Base-by-base conservation (phyloP, 2,113 vertebrate species). In the Petrocephalus microphthalmus region DNA sequence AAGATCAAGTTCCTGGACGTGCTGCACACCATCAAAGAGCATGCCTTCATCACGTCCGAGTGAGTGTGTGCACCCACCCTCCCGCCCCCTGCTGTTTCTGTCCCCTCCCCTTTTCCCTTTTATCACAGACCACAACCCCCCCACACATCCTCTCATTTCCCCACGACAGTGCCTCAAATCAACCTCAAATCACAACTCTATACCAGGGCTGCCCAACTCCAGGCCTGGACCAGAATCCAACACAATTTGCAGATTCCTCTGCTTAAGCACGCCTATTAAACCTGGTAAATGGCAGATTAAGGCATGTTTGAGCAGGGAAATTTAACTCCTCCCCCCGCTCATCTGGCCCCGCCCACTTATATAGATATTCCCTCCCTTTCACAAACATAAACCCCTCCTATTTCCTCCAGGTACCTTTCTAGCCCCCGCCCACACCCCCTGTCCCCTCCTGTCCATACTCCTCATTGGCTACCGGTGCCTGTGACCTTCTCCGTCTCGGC, bases 1-100 rank as follows among this genome's bases (percentile, higher is more conserved):
- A 97, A 97, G 92, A 97, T 97, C 92, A 97, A 97, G 87, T 97
- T 97, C 93, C 93, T 97, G 90, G 97, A 97, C 8, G 97, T 97
- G 56, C 92, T 97, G 87, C 93, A 96, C 91, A 97, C 97, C 90
- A 97, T 97, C 91, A 97, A 97, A 93, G 97, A 97, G 20, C 96
- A 97, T 0, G 97, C 97, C 0, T 97, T 97, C 0, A 90, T 97
- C 91, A 97, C 96, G 1, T 97, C 97, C 0, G 97, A 97, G 97
- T 97, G 91, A 95, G 97, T 92, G 1, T n/a, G n/a, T 47, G 17
- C 20, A 88, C 42, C 10, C 2, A 7, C 53, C 71, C 33, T 5
- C n/a, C 17, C 11, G 10, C 25, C 60, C n/a, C 60, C n/a, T 11
- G n/a, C 60, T 29, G 60, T 29, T 67, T 67, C 25, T 67, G 1